These are phyloP conservation scores for Cavia aperea DNA, from an alignment of 2,113 vertebrate genomes.

Conservation along the genomic window DNA sequence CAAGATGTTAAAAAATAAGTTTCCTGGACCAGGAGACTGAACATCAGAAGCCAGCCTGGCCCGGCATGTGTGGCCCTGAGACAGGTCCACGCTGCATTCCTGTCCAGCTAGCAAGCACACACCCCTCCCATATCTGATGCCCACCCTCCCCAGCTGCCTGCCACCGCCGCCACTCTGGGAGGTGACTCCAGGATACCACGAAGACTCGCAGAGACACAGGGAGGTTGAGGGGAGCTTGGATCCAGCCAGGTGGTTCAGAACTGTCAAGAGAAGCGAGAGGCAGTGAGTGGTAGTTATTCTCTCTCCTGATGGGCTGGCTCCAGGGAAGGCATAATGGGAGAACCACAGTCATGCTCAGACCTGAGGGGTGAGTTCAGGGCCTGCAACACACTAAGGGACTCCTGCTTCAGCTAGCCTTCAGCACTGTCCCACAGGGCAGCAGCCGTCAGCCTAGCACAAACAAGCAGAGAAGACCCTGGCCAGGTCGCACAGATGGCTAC, in stretches of 20 bases:
- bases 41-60: conserved; percentile 63
- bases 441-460: not conserved
- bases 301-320: not conserved
- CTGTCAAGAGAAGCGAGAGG: conserved; percentile 68
- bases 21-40: conserved; percentile 66
- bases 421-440: not conserved
- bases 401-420: not conserved
- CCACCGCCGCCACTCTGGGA: not conserved
- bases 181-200: conserved; percentile 36
- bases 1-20: conserved; percentile 70
- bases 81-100: conserved; percentile 61
- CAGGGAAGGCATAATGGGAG: not conserved
- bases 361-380: not conserved
- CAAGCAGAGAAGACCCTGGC: not conserved
- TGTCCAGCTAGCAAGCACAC: conserved; percentile 65
- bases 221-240: conserved; percentile 64
- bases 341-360: not conserved
- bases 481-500: not conserved
- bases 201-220: conserved; percentile 54
- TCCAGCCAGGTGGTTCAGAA: conserved; percentile 75
- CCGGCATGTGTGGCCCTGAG: conserved; percentile 57
- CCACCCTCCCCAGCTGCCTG: conserved; percentile 54
- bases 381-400: not conserved
- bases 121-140: conserved; percentile 35
- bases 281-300: not conserved